phyloP scores from a whole-genome alignment of 2,797 vertebrate species.

The Diceros bicornis region DNA sequence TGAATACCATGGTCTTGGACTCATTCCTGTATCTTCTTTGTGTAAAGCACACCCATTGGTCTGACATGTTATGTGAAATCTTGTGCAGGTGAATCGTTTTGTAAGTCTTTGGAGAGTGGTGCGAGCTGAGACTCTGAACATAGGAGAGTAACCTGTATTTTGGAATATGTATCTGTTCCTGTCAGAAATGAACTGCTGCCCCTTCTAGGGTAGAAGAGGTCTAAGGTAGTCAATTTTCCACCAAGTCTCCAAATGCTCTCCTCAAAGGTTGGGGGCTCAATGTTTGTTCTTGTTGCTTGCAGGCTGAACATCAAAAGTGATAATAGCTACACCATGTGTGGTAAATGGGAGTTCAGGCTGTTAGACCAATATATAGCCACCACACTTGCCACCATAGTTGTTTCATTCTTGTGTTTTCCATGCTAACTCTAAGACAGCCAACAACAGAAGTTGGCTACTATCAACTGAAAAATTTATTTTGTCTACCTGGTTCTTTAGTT shows the following conservation, averaged over 20 bases:
- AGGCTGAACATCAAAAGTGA: not conserved
- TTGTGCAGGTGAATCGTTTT: not conserved
- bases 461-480: not conserved
- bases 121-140: not conserved
- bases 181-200: not conserved
- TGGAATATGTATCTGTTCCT: not conserved
- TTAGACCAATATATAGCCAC: not conserved
- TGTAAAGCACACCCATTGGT: not conserved
- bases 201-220: not conserved
- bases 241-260: not conserved
- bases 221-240: not conserved
- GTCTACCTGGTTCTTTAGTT: not conserved
- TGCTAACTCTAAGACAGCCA: not conserved
- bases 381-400: too few species aligned
- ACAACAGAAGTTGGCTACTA: not conserved
- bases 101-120: not conserved
- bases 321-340: not conserved
- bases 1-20: not conserved
- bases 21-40: not conserved
- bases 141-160: not conserved
- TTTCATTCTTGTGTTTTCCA: not conserved
- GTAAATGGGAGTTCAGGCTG: not conserved
- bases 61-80: constrained; percentile 13
- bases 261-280: not conserved
- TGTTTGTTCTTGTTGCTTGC: not conserved